Base-by-base conservation (phyloP, 2,797 vertebrate species). In the Anguilla megastoma region DNA sequence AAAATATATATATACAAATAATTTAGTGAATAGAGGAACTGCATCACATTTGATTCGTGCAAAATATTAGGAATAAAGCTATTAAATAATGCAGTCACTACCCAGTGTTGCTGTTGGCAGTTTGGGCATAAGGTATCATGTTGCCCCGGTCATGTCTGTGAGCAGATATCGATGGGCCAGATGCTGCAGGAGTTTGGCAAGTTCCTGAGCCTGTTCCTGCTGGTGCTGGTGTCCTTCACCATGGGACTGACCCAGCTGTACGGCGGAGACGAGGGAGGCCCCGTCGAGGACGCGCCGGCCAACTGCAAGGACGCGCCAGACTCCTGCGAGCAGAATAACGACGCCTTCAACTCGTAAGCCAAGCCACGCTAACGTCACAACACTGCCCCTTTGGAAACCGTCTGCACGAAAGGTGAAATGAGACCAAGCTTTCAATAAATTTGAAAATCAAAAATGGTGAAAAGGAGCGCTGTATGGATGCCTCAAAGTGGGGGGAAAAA, bases 121-220 rank as follows among this genome's bases (percentile, higher is more conserved):
- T 76, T 30, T 10, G 30, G 71, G 16, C 3, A 45, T 36, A 6
- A 6, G 33, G 33, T 36, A 16, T 79, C 74, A 58, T 16, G 2
- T 58, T 85, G n/a, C 36, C 36, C 2, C 12, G 41, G n/a, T 69
- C 7, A 84, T 87, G 30, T 85, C 14, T 60, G 33, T 80, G 90
- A 21, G 58, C 89, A 99, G 98, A 99, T 99, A 94, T 99, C 98
- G 74, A 99, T 99, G 98, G 98, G 99, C 83, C 98, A 99, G 94
- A 99, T 99, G 98, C 95, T 99, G 90, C 98, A 99, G 93, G 98
- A 99, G 94, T 99, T 99, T 92, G 98, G 98, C 76, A 99, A 98
- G 94, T 99, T 99, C 92, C 92, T 99, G 89, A 98, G 98, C 87
- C 97, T 99, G 94, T 99, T 99, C 92, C 96, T 99, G 90, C 97